Evolutionary conservation across 92 coral and sea anemone species (phyloP).

Genomic region (Virgularia gustaviana): DNA sequence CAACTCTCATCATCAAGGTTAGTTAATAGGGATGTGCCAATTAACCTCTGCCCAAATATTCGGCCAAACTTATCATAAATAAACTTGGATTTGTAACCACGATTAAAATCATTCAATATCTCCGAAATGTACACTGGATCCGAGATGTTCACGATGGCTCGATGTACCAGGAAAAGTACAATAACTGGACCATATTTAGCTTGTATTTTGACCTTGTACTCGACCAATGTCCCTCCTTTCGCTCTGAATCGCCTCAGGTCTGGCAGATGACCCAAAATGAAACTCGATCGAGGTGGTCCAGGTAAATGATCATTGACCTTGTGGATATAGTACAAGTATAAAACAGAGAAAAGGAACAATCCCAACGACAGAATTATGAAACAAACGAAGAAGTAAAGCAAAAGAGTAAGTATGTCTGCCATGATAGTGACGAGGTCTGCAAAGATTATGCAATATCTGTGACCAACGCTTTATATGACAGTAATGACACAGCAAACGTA

Average conservation of each 20-base stretch:
- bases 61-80: constrained; percentile 24
- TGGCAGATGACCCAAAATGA: constrained; percentile 53
- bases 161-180: constrained; percentile 45
- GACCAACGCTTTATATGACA: no score
- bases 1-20: constrained; percentile 56
- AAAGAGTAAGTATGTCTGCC: background rate
- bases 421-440: no score
- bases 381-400: background rate
- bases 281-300: constrained; percentile 60
- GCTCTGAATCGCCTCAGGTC: constrained; percentile 26
- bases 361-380: background rate
- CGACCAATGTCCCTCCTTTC: constrained; percentile 1
- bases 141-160: constrained; percentile 32
- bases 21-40: constrained; percentile 53
- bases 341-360: background rate
- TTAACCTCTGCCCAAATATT: constrained; percentile 46
- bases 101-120: constrained; percentile 38
- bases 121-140: constrained; percentile 49
- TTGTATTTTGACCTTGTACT: constrained; percentile 23
- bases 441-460: no score
- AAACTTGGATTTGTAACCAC: background rate
- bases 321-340: constrained; percentile 33
- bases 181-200: constrained; percentile 52
- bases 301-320: constrained; percentile 57
- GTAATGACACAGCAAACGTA: no score